These are phyloP conservation scores for Percopsis transmontana DNA, from an alignment of 2,113 vertebrate species.

Conservation along the genomic window DNA sequence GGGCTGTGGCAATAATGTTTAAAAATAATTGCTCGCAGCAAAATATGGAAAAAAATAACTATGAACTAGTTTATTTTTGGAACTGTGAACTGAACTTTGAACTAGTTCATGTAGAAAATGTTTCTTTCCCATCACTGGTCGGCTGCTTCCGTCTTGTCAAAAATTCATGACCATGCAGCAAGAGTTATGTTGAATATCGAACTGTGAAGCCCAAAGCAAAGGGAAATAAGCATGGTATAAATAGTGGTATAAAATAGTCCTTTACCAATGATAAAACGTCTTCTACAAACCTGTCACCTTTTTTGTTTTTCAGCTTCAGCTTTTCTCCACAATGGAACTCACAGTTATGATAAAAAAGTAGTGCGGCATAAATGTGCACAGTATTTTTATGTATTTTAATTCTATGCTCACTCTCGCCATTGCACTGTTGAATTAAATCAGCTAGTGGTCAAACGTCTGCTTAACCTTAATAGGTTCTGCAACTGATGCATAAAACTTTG, in stretches of 20 bases:
- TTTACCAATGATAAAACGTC: conserved; percentile 47
- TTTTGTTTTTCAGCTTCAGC: conserved; percentile 12
- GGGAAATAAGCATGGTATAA: conserved; percentile 66
- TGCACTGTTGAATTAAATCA: conserved; percentile 27
- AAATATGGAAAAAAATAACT: no score
- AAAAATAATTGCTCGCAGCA: no score
- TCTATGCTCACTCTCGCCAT: neutral
- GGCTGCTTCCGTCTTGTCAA: conserved; percentile 52
- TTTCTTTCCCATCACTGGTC: neutral
- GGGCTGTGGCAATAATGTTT: no score
- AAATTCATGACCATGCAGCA: conserved; percentile 69
- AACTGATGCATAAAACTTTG: conserved; percentile 43
- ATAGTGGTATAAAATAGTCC: conserved; percentile 12
- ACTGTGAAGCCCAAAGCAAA: conserved; percentile 57
- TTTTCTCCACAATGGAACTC: conserved; percentile 28
- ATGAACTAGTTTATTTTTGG: no score
- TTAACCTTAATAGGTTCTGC: conserved; percentile 2
- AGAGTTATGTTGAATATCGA: conserved; percentile 64
- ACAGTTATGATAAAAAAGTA: conserved; percentile 4
- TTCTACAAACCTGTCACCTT: conserved; percentile 43
- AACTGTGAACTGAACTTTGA: no score
- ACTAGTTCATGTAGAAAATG: neutral
- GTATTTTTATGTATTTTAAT: conserved; percentile 12
- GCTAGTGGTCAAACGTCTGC: conserved; percentile 31
- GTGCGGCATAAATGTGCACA: neutral